These are phyloP conservation scores for Acridotheres tristis DNA, from an alignment of 2,797 vertebrate species.

Conservation along the genomic window DNA sequence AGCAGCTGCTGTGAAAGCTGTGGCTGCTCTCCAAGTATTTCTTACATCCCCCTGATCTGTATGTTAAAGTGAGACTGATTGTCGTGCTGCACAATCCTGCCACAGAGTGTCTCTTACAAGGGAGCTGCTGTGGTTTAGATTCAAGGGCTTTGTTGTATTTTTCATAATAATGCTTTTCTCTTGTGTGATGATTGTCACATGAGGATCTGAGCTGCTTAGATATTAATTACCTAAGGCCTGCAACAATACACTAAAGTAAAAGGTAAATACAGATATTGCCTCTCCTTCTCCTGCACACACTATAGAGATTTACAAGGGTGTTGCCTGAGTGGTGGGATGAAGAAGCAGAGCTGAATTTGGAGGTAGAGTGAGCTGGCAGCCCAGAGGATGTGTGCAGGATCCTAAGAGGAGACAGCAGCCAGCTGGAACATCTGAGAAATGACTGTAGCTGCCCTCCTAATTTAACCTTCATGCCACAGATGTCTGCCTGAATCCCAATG, in stretches of 20 bases:
- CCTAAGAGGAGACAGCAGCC: background rate
- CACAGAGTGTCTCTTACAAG: constrained; percentile 22
- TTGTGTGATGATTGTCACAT: background rate
- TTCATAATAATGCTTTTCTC: constrained; percentile 24
- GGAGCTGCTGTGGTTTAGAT: background rate
- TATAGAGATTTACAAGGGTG: background rate
- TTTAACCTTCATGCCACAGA: background rate
- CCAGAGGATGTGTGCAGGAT: background rate
- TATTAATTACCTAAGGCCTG: constrained; percentile 27
- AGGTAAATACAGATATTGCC: background rate
- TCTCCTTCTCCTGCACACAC: background rate
- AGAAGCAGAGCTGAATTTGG: background rate
- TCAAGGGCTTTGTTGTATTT: constrained; percentile 53
- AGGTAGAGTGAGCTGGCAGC: background rate
- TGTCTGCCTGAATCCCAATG: background rate
- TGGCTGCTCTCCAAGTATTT: constrained; percentile 65
- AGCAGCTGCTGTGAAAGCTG: constrained; percentile 53
- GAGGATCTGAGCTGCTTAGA: background rate
- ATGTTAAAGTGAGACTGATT: constrained; percentile 9
- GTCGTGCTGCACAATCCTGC: constrained; percentile 11
- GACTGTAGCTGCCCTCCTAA: background rate
- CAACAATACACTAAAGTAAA: background rate
- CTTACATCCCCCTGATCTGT: constrained; percentile 14
- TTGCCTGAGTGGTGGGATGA: background rate
- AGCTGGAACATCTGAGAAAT: background rate